Conservation (phyloP, 2,888 invertebrate species). For the Habrosyne pyritoides region DNA sequence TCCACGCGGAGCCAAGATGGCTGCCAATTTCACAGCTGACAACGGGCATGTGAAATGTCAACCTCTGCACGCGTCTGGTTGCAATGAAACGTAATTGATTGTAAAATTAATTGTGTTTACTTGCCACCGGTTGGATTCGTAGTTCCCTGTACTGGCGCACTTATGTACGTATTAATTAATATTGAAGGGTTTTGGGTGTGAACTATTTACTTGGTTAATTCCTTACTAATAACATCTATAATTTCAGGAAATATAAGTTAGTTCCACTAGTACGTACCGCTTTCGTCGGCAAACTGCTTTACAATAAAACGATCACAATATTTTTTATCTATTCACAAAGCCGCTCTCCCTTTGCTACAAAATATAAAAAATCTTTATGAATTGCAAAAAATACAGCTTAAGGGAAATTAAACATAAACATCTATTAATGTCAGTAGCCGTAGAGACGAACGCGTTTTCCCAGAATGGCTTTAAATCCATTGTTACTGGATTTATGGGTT, state of each 20-base stretch:
- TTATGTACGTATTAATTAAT: not conserved
- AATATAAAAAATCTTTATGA: not conserved
- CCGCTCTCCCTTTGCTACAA: not conserved
- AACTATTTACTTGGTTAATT: not conserved
- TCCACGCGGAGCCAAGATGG: conserved; percentile 47
- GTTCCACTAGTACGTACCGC: too few relatives aligned
- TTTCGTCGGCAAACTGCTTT: too few relatives aligned
- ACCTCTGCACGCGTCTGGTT: conserved; percentile 11
- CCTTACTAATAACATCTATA: not conserved
- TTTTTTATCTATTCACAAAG: not conserved
- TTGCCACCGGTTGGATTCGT: conserved; percentile 3
- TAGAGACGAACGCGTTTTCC: conserved; percentile 13
- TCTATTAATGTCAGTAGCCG: conserved; percentile 20
- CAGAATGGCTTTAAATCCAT: conserved; percentile 28
- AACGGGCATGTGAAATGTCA: conserved; percentile 35
- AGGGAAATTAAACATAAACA: conserved; percentile 27
- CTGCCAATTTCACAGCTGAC: conserved; percentile 43
- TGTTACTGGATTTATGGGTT: conserved; percentile 21
- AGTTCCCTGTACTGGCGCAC: not conserved
- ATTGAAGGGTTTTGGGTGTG: not conserved
- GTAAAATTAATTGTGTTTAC: conserved; percentile 3
- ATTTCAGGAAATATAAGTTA: too few relatives aligned
- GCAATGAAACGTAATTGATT: conserved; percentile 5
- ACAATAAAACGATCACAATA: not conserved
- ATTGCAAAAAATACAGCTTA: conserved; percentile 10